Percentiles rank a stretch among this genome's conserved stretches.
Conservation (phyloP, 2,888 invertebrate species). For the Drosophila rubida region DNA sequence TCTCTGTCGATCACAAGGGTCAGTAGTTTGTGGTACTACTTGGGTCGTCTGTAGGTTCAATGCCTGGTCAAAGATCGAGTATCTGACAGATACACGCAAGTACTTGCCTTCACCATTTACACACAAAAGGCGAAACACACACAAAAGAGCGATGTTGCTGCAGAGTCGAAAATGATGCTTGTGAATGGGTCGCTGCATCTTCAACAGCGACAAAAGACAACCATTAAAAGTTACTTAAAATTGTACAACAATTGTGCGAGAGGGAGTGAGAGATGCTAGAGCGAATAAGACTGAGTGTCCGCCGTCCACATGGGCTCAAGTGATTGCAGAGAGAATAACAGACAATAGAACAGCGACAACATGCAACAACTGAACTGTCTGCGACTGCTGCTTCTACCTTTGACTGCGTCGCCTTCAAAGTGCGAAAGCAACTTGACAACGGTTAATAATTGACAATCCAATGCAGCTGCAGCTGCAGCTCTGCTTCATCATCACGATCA, state of each 20-base stretch:
- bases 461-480: constrained; percentile 54
- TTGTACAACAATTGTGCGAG: constrained; percentile 58
- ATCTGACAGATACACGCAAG: constrained; percentile 35
- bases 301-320: constrained; percentile 53
- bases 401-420: constrained; percentile 50
- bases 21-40: constrained; percentile 15
- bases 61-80: constrained; percentile 58
- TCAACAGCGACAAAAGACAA: constrained; percentile 48
- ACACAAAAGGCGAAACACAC: constrained; percentile 34
- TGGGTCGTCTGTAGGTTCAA: constrained; percentile 27
- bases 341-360: constrained; percentile 59
- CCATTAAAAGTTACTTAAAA: constrained; percentile 75
- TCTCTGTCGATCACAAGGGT: constrained; percentile 30
- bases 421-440: constrained; percentile 75
- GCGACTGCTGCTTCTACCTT: constrained; percentile 45
- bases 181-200: constrained; percentile 41
- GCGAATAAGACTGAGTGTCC: constrained; percentile 9
- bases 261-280: background rate
- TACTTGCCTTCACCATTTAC: constrained; percentile 14
- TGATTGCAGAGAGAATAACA: constrained; percentile 77
- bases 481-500: constrained; percentile 18
- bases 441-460: constrained; percentile 70
- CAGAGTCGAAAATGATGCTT: constrained; percentile 45
- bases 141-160: constrained; percentile 16
- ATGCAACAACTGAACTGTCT: constrained; percentile 35